A percentile compares a stretch with the other conserved stretches of the same genome.
phyloP scores from a whole-genome alignment of 2,113 vertebrate species.

The Sciurus niger region DNA sequence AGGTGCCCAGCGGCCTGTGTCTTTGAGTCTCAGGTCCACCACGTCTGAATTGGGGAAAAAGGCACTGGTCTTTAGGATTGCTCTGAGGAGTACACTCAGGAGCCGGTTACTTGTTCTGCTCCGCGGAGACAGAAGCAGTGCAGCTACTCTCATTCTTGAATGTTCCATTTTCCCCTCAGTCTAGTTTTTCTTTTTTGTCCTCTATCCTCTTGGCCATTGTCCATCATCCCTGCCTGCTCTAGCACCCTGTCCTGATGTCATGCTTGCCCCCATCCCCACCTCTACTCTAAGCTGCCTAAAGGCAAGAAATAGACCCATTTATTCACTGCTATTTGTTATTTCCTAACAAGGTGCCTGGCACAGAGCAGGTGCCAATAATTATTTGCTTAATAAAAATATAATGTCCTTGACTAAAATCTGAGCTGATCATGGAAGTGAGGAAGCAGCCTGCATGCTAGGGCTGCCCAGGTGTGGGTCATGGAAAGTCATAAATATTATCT shows the following conservation, averaged over 20 bases:
- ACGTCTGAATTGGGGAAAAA: background rate
- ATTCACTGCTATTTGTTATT: background rate
- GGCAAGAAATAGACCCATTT: background rate
- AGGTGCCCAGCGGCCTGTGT: rapidly evolving
- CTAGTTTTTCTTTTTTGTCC: background rate
- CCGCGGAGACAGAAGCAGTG: background rate
- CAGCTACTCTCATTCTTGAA: background rate
- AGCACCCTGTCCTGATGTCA: background rate
- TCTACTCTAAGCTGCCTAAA: background rate
- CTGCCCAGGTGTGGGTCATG: background rate
- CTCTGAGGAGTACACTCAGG: background rate
- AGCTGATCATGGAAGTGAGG: background rate
- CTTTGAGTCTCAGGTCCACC: background rate
- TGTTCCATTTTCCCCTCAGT: background rate
- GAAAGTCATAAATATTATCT: background rate
- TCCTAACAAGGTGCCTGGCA: background rate
- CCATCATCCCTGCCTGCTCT: background rate
- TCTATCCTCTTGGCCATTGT: rapidly evolving
- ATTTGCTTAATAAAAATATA: background rate
- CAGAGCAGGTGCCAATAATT: background rate
- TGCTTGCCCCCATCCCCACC: background rate
- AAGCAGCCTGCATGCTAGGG: background rate
- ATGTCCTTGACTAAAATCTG: background rate
- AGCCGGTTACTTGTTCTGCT: background rate
- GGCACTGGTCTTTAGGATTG: background rate